phyloP scores from a whole-genome alignment of 1,140 invertebrate genomes.

The Pseudomyrmex pallidus region DNA sequence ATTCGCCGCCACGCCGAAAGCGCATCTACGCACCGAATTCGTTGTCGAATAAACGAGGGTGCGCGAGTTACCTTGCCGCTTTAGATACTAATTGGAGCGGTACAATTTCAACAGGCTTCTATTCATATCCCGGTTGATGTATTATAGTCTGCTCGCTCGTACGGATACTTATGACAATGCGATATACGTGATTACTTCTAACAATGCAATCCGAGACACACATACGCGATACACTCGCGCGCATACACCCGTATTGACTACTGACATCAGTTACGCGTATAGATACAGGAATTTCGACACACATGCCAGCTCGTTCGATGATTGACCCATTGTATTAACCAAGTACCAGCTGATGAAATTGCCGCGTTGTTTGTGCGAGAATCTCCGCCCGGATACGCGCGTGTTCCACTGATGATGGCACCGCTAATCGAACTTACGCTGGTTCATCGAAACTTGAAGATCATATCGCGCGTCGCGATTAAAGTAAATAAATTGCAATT shows the following conservation, averaged over 20 bases:
- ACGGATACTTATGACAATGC: conserved; percentile 61
- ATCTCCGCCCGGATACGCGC: conserved; percentile 32
- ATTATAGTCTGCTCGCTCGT: conserved; percentile 27
- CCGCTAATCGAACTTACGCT: background rate
- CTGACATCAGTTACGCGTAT: conserved; percentile 28
- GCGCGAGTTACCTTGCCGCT: conserved; percentile 2
- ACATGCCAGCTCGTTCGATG: conserved; percentile 21
- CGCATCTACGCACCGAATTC: conserved; percentile 40
- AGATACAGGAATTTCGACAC: conserved; percentile 46
- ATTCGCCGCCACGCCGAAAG: background rate
- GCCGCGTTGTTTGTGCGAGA: conserved; percentile 62
- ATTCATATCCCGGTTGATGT: conserved; percentile 20
- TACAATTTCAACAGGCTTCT: conserved; percentile 61
- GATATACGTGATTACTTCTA: conserved; percentile 50
- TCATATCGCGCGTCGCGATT: no score
- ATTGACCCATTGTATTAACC: conserved; percentile 75
- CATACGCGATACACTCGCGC: background rate
- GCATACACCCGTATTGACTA: background rate
- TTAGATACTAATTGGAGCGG: conserved; percentile 61
- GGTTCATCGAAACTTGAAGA: conserved; percentile 3
- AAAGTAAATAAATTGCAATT: conserved; percentile 2
- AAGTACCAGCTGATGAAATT: conserved; percentile 67
- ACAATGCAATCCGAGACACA: conserved; percentile 16
- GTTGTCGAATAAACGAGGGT: background rate
- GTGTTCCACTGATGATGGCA: background rate